Base-by-base conservation (phyloP, 2,888 invertebrate species). In the Parnassius mnemosyne region DNA sequence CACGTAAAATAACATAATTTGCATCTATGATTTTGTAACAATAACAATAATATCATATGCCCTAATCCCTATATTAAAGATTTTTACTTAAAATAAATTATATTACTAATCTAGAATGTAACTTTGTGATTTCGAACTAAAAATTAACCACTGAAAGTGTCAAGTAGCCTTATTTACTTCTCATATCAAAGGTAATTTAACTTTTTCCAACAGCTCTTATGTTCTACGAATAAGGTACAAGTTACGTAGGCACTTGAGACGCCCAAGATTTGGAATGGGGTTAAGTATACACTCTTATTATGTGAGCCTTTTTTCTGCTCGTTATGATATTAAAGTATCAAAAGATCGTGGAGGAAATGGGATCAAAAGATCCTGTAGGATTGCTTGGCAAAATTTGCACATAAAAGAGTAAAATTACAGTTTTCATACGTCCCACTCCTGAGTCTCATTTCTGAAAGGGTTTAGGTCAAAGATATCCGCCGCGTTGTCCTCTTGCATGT, bases 181-280 rank as follows among this genome's bases (percentile, higher is more conserved):
- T 42, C 16, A 34, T 42, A 53, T 34, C 13, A 53, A 42, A 53
- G 13, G 53, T 42, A 53, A 53, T 53, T 20, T 20, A 3, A 41
- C 11, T 41, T 10, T 41, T 12, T 13, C 5, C 53, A 42, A 12
- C 12, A 13, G 13, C 3, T 10, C 13, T 16, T 53, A 42, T 53
- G 9, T 9, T 10, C 42, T 53, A 5, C 10, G 3, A 11, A 41
- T 53, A 53, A 41, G 41, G 41, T 42, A 13, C 10, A 51, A 3
- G 20, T 50, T 20, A 50, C 11, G 20, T 16, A 51, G 10, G 9
- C 10, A 51, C 20, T 51, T 10, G 51, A 51, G 25, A 51, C 5
- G 51, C 25, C 25, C 25, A 25, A 25, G 25, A 25, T 51, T 11
- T 11, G 10, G 25, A 51, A 12, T 51, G 10, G 25, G 25, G 51